A percentile compares a stretch with the other conserved stretches of the same genome.
Evolutionary conservation across 2,113 vertebrate genomes (phyloP).

Genomic region (Glaucomys volans): DNA sequence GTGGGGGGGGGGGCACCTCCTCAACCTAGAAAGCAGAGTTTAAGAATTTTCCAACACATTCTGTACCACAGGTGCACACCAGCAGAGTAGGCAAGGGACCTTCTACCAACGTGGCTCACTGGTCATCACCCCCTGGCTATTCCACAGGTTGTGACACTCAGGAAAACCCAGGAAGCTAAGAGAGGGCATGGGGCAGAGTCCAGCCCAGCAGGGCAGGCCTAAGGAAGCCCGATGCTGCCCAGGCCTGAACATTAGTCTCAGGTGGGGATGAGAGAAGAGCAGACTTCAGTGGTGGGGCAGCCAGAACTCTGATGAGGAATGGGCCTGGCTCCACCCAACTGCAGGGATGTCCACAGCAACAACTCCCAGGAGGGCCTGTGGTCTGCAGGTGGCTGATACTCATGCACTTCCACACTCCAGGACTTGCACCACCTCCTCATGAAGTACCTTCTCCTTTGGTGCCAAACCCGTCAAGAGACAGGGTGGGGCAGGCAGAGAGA

Average conservation of each 20-base stretch:
- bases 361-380: background rate
- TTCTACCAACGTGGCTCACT: background rate
- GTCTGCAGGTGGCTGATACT: background rate
- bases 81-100: background rate
- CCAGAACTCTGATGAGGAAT: background rate
- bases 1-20: background rate
- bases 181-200: background rate
- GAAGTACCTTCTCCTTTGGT: background rate
- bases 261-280: background rate
- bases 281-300: background rate
- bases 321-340: fast-evolving
- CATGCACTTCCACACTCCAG: background rate
- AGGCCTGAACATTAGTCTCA: background rate
- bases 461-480: background rate
- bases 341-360: background rate
- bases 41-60: background rate
- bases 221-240: background rate
- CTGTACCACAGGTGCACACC: background rate
- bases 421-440: too few species aligned
- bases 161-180: background rate
- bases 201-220: background rate
- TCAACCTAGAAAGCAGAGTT: background rate
- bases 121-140: background rate
- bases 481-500: background rate
- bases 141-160: background rate